Percentiles rank a stretch among this genome's conserved stretches.
These are phyloP conservation scores for Amiota mariae DNA, from an alignment of 2,888 invertebrate genomes.

Conservation along the genomic window DNA sequence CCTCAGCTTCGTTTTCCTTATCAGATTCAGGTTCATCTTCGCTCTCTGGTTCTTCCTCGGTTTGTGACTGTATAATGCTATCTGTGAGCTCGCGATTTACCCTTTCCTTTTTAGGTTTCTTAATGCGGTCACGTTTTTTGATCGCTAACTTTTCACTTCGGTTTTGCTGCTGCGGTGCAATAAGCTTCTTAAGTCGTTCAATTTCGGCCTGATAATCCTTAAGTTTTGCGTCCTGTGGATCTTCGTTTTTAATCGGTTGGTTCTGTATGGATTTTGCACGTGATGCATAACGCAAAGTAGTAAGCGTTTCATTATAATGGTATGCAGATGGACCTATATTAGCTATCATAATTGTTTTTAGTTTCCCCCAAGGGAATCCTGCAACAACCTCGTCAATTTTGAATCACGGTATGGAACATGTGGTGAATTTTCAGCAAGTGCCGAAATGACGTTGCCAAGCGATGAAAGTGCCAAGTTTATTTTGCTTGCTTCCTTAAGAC, in stretches of 20 bases:
- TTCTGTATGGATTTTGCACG: conserved; percentile 99
- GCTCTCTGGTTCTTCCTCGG: conserved; percentile 68
- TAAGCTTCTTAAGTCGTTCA: conserved; percentile 78
- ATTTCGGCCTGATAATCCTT: conserved; percentile 97
- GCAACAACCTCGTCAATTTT: conserved; percentile 94
- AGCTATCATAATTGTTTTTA: conserved; percentile 99
- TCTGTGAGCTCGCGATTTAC: conserved; percentile 55
- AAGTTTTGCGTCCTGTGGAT: conserved; percentile 97
- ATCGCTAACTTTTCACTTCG: conserved; percentile 59
- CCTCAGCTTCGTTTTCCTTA: conserved; percentile 68
- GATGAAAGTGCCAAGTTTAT: conserved; percentile 97
- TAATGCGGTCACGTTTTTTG: conserved; percentile 57
- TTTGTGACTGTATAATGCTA: conserved; percentile 63
- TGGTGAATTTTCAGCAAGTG: conserved; percentile 93
- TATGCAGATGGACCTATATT: conserved; percentile 98
- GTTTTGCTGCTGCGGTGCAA: conserved; percentile 73
- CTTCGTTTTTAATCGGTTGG: conserved; percentile 98
- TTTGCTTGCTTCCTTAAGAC: conserved; percentile 96
- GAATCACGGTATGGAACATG: conserved; percentile 99
- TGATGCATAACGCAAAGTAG: conserved; percentile 96
- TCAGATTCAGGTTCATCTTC: conserved; percentile 73
- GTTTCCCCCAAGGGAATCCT: conserved; percentile 98
- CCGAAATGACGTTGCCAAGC: conserved; percentile 98
- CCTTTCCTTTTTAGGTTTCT: conserved; percentile 65
- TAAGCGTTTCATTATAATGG: conserved; percentile 98